Conservation (phyloP, 2,113 vertebrate species). For the Rostratula benghalensis region DNA sequence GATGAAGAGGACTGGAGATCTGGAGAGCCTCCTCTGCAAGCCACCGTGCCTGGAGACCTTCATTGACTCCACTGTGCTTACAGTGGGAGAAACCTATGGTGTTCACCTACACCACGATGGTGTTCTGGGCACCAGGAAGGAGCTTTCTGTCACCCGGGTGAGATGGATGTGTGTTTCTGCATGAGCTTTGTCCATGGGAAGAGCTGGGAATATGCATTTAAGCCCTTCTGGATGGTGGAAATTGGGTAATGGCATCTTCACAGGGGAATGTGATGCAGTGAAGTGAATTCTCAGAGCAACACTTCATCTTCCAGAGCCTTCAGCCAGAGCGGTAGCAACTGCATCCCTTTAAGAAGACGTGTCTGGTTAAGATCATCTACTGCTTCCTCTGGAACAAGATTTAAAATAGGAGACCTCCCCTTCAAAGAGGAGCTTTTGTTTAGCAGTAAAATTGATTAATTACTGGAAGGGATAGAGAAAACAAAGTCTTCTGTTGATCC, state of each 20-base stretch:
- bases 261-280: background rate
- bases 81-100: accelerated
- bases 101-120: background rate
- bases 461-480: conserved; percentile 18
- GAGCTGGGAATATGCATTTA: background rate
- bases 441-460: conserved; percentile 49
- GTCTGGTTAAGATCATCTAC: conserved; percentile 40
- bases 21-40: background rate
- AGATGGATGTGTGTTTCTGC: background rate
- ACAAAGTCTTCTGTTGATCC: background rate
- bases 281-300: background rate
- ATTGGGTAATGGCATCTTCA: accelerated
- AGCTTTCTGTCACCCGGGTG: background rate
- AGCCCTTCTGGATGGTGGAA: background rate
- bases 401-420: conserved; percentile 24
- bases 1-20: background rate
- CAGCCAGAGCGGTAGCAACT: conserved; percentile 46
- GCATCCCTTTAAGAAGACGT: background rate
- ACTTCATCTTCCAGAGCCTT: background rate
- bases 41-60: accelerated
- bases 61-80: accelerated
- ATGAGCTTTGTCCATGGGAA: background rate
- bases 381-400: background rate
- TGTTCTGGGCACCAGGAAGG: background rate
- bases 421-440: conserved; percentile 24